Base-by-base conservation (phyloP, 2,888 invertebrate species). In the Ormyrus labotus region DNA sequence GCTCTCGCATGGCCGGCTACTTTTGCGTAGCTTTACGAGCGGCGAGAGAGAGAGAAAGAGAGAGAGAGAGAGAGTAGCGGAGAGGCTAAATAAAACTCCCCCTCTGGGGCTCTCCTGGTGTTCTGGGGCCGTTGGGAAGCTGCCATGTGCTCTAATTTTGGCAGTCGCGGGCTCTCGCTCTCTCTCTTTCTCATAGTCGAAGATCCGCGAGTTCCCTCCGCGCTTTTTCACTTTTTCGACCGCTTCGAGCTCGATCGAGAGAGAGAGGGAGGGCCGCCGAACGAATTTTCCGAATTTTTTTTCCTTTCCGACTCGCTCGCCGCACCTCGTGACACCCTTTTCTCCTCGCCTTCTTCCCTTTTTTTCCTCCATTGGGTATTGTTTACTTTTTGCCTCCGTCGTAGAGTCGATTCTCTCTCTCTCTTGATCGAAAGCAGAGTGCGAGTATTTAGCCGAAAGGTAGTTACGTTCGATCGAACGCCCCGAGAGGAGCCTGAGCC, bases 71-170 rank as follows among this genome's bases (percentile, higher is more conserved):
- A 19, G 75, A 58, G 64, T 65, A 13, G 55, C 86, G 88, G 34
- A 34, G 34, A 89, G 89, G 89, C 90, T 90, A 90, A 90, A 90
- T 90, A 90, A 90, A 90, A 89, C 89, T 89, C 84, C 88, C 89
- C 89, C 86, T 84, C 87, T 88, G 89, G 89, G 88, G 86, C 85
- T 80, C 74, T 63, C 73, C 80, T 79, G 55, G 53, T 34, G 45
- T 65, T 34, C 34, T 34, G 34, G 34, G 55, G 34, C 61, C 69
- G 71, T 85, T 89, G 89, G 89, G 88, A 85, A 84, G 86, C 85
- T 90, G 90, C 90, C 89, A 89, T 88, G 86, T 88, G 89, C 87
- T 90, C 90, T 88, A 90, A 90, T 90, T 90, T 86, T 88, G 86
- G 87, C 82, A 34, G 84, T 83, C 83, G 84, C 85, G 34, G 34